A percentile compares a stretch with the other conserved stretches of the same genome.
Conservation (phyloP, 92 coral and sea anemone species). For the Pocillopora meandrina region DNA sequence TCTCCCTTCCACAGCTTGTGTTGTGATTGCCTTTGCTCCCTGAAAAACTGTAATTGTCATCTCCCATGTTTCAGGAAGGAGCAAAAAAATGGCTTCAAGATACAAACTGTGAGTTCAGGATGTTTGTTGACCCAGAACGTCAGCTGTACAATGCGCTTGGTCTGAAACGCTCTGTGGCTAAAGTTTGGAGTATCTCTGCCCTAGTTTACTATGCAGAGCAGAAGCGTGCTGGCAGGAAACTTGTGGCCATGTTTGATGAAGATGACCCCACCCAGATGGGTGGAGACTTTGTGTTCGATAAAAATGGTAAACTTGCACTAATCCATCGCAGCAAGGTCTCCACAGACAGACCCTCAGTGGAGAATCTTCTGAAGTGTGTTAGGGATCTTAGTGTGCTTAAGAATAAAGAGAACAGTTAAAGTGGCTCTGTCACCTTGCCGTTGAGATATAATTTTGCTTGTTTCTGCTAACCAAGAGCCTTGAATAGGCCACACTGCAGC, state of each 20-base stretch:
- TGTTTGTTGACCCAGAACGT: constrained; percentile 75
- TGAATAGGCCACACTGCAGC: no score
- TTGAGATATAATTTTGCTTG: no score
- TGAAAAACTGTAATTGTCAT: not conserved
- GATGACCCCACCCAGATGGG: constrained; percentile 97
- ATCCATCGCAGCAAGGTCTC: constrained; percentile 77
- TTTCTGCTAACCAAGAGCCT: no score
- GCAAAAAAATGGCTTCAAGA: constrained; percentile 82
- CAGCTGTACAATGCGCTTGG: constrained; percentile 80
- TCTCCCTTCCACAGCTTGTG: no score
- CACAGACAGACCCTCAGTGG: constrained; percentile 84
- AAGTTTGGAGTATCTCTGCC: constrained; percentile 75
- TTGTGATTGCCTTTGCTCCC: not conserved
- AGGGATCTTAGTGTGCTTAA: constrained; percentile 18
- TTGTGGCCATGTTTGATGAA: constrained; percentile 67
- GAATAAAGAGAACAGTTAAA: not conserved
- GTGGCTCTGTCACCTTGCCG: not conserved
- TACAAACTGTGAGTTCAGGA: constrained; percentile 76
- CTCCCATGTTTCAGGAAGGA: constrained; percentile 60
- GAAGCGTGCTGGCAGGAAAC: constrained; percentile 74
- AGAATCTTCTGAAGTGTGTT: constrained; percentile 62
- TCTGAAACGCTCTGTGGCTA: constrained; percentile 79
- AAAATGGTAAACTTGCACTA: constrained; percentile 73
- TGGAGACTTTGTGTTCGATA: constrained; percentile 86
- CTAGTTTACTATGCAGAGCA: constrained; percentile 91